Base-by-base conservation (phyloP, 92 coral and sea anemone species). In the Phenganax subtilis region DNA sequence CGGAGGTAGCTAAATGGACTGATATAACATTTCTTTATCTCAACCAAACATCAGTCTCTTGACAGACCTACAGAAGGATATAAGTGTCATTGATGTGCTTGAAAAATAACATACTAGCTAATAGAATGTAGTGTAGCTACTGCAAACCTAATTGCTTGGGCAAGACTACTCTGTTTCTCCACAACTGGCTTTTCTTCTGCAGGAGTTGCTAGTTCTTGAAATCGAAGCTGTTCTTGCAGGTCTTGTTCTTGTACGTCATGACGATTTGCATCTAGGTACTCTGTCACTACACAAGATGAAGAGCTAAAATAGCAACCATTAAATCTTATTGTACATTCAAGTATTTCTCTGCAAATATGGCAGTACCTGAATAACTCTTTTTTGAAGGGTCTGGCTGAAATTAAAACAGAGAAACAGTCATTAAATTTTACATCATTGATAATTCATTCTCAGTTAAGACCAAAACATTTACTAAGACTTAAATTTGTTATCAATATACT, bases 261-360 rank as follows among this genome's bases (percentile, higher is more conserved):
- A 31, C 97, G 82, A 85, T 89, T 89, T 64, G 86, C 87, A 66
- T 91, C 91, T 44, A 88, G 89, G 83, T 93, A 93, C 52, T 89
- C 96, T 68, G 86, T 31, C 53, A 91, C 97, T 90, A 55, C 29
- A 54, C 31, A 6, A 12, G 68, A 64, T 9, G 31, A 71, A 73
- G 53, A n/a, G 54, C 17, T 1, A 6, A n/a, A 7, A 37, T 6
- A 27, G 10, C 44, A 31, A 71, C 51, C 51, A 44, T 9, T 14
- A 68, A 71, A 8, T 12, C 31, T 55, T 44, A 1, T n/a, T 37
- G 9, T 7, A 20, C 29, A 12, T 11, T 53, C 12, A 16, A 71
- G 10, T 47, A 71, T 54, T 73, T 16, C 0, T 9, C 25, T 9
- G 0, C 51, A 0, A 1, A 54, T 71, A 12, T 71, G 37, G 51